Base-by-base conservation (phyloP, 2,888 invertebrate genomes). In the Polydrusus pterygomalis region DNA sequence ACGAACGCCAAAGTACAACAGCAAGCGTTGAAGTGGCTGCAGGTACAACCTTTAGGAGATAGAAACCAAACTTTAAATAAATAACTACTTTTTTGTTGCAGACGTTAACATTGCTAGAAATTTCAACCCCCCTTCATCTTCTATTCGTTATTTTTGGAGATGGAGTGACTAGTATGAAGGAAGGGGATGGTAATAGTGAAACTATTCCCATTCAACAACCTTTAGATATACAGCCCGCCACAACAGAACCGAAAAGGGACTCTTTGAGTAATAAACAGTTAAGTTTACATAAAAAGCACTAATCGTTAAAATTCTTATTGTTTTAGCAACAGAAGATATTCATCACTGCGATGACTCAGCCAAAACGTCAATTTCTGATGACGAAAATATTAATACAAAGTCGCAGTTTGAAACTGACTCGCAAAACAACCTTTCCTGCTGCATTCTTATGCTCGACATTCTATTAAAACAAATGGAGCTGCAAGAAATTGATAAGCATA, bases 401-500 rank as follows among this genome's bases (percentile, higher is more conserved):
- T 91, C 91, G 75, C 93, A 93, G 83, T 94, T 93, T 71, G 93
- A 93, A 79, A 90, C 91, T 0, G 93, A 93, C 80, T 90, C 91
- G 15, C 94, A 94, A 83, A 89, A 93, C 68, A 96, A 97, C 86
- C 89, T 98, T n/a, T 95, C 96, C 0, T 98, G 98, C 85, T 98
- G 97, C 86, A 96, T 98, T 80, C 91, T 98, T 47, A 98, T 99
- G 97, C 89, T 99, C 78, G 99, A 99, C 85, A 94, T 98, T 80
- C 89, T 98, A 62, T 89, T 98, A 13, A 97, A 97, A 89, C 99
- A 99, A 93, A 92, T 96, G 92, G 95, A 96, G 85, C 89, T 97
- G 13, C 96, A 96, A 87, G 94, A 95, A 82, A 90, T 95, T n/a
- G 93, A 94, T 80, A 91, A 92, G 79, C 94, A 96, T 84, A 92